Base-by-base conservation (phyloP, 2,797 vertebrate species). In the Anguilla marmorata region DNA sequence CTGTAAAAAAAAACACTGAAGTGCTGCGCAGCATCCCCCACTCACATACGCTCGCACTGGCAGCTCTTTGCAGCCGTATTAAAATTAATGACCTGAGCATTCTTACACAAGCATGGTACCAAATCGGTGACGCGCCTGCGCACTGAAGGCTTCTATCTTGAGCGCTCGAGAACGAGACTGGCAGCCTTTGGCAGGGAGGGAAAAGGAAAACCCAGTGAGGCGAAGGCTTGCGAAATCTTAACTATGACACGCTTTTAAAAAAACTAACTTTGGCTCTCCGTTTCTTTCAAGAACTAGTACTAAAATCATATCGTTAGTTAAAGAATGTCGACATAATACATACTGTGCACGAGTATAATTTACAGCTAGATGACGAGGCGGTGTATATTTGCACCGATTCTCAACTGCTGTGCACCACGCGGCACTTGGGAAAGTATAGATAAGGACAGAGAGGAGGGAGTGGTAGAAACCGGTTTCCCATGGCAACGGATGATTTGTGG, bases 401-500 rank as follows among this genome's bases (percentile, higher is more conserved):
- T 84, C 50, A 56, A 84, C 50, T 33, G 50, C 50, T 14, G n/a
- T 58, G 27, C 79, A 41, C 56, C 87, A 82, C 60, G 58, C 87
- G 45, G 87, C 30, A 87, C 12, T 50, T 24, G 87, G 83, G 45
- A 84, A 87, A 58, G 5, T 3, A 33, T 58, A 87, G 80, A 84
- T 66, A 87, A 87, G 41, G 87, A 84, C 27, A 84, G 58, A 69
- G 87, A 52, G 8, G 60, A 84, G 87, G 87, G 87, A 87, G 87
- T 87, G 87, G 87, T 84, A 87, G 58, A 84, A 84, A 72, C 80
- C 58, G 80, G 87, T 87, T 87, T 72, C 87, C 87, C 45, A 33
- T 87, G 87, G 87, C 87, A 87, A 87, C 79, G 45, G 87, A 84
- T 87, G 87, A 87, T 87, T 87, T 87, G 80, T 87, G 79, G 87